Evolutionary conservation across 2,888 invertebrate species (phyloP), one percentile per base, ranked within the genome.

Genomic region (Noctua comes): DNA sequence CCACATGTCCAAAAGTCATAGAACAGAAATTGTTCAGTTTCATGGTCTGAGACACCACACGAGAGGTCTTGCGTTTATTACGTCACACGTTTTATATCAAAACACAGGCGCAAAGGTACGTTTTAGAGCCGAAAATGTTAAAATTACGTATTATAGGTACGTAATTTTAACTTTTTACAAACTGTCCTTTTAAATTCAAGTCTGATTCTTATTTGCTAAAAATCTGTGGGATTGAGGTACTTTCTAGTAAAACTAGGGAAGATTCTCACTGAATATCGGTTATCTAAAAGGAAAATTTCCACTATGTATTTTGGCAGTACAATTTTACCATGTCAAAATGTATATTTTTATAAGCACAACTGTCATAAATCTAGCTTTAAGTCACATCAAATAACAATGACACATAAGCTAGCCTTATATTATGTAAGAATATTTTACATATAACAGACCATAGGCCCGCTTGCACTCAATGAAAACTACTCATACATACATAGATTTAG

Each of bases 91-190:
- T n/a, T n/a, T 66, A 40, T 16, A 46, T 48, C 36, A 68, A 77
- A 77, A 68, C 16, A 48, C 48, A n/a, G 40, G n/a, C 51, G 18
- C 68, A 62, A 78, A 68, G 18, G 46, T 24, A 59, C 21, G 27
- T 16, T 11, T 46, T 59, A 57, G 6, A 7, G 13, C 18, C 8
- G n/a, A 8, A 1, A n/a, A 36, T 48, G 11, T 64, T 11, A 48
- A 43, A 27, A 51, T 0, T n/a, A 21, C 48, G 11, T 36, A 36
- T 36, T 36, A 36, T 36, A 36, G 36, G 36, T 36, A 36, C 36
- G 36, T 36, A 36, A 31, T 31, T 31, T 31, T 31, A 31, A 31
- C 31, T 31, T 31, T 31, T 31, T 31, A 31, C 31, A 31, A 31
- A 31, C 31, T 31, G 51, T 66, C 10, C 27, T 27, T 46, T 31